Evolutionary conservation across 1,140 invertebrate genomes (phyloP), one percentile per base, ranked within the genome.

Genomic region (Watersipora subatra): DNA sequence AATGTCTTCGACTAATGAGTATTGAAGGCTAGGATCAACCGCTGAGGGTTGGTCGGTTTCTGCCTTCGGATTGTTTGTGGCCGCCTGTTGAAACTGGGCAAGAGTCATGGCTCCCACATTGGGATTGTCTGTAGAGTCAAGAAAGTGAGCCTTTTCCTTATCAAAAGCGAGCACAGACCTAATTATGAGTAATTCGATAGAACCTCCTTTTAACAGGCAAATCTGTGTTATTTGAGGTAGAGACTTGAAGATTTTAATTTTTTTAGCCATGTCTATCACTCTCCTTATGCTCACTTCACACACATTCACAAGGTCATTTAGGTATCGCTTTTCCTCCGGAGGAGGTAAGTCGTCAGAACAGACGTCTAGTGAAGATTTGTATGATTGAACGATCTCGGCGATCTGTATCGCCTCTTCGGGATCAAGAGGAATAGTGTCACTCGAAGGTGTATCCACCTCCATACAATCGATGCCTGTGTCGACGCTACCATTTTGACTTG

Each of bases 161-260:
- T 95, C 91, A 74, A 92, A 95, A 55, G 87, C 89, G 81, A 92
- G 88, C 0, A 88, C 89, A 66, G 91, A 91, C 28, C 91, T 83
- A 22, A 95, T 82, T 29, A 94, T 88, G 88, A 95, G 89, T 85
- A 96, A 90, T 81, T 95, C 90, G 63, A 89, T 91, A 67, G 89
- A 91, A 0, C 88, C 87, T 12, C 90, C 90, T 75, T 96, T 94
- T 0, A 94, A 76, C 17, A 93, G 78, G 22, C 90, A 89, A 55
- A 94, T 86, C 80, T 93, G 91, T 81, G 93, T 91, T 71, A 91
- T 89, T 73, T 92, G 88, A 72, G 90, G 92, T 85, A 93, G 88
- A 71, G 87, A 89, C 75, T 89, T 90, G 74, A 93, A 93, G 20
- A 87, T 87, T 69, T 85, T 87, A 34, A 93, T 90, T 76, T 89